phyloP scores from a whole-genome alignment of 2,888 invertebrate genomes.

The Sisyra nigra region DNA sequence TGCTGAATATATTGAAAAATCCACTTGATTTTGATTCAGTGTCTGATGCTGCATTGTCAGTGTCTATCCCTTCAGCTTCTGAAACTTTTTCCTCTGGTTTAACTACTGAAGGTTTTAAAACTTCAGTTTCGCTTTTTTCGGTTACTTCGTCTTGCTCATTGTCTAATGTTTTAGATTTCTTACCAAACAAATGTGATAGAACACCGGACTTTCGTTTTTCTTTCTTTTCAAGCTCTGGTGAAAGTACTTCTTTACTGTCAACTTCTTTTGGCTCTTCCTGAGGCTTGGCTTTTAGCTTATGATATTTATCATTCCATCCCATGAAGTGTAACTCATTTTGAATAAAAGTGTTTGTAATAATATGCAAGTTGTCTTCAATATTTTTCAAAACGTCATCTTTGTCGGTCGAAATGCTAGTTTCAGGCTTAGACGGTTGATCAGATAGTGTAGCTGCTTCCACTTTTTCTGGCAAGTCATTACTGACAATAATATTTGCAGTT shows the following conservation, averaged over 20 bases:
- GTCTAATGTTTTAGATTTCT: too few species aligned
- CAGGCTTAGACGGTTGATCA: too few species aligned
- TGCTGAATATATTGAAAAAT: slow-evolving; percentile 14
- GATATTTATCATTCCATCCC: slow-evolving; percentile 19
- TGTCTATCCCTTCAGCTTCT: slow-evolving; percentile 7
- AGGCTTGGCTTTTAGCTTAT: slow-evolving; percentile 13
- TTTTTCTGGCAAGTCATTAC: neutral
- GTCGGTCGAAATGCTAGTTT: slow-evolving; percentile 1
- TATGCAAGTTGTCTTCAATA: slow-evolving; percentile 14
- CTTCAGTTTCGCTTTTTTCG: slow-evolving; percentile 5
- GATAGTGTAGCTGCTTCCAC: neutral
- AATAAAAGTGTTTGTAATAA: slow-evolving; percentile 19
- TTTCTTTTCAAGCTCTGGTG: neutral
- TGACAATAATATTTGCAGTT: neutral
- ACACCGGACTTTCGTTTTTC: too few species aligned
- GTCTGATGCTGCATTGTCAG: slow-evolving; percentile 10
- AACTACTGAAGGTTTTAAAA: neutral
- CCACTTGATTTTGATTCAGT: slow-evolving; percentile 14
- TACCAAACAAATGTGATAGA: too few species aligned
- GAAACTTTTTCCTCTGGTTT: neutral
- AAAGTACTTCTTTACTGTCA: neutral
- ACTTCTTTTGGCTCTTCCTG: neutral
- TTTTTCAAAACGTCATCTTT: slow-evolving; percentile 2
- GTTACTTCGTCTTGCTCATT: neutral
- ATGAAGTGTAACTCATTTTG: slow-evolving; percentile 21